Percentiles rank a stretch among this genome's conserved stretches.
These are phyloP conservation scores for Tapera naevia DNA, from an alignment of 2,797 vertebrate species.

Conservation along the genomic window DNA sequence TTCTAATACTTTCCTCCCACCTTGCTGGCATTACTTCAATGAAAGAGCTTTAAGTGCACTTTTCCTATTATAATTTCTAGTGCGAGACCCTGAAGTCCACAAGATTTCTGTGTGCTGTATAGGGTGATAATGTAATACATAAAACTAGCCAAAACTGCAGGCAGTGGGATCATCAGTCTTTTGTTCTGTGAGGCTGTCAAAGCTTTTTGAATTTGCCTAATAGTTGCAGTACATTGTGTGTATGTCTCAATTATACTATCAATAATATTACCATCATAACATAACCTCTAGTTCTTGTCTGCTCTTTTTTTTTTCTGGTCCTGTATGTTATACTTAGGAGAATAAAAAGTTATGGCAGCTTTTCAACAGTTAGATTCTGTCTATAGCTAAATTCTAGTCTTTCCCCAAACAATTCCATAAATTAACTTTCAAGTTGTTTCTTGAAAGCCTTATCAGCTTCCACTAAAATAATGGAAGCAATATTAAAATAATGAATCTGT, in stretches of 20 bases:
- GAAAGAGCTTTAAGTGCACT: not conserved
- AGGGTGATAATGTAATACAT: not conserved
- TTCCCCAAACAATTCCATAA: not conserved
- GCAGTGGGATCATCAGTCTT: not conserved
- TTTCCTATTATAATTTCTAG: not conserved
- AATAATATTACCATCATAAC: not conserved
- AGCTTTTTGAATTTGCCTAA: not conserved
- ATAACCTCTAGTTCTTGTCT: not conserved
- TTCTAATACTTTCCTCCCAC: not conserved
- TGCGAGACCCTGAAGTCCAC: not conserved
- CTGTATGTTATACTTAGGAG: not conserved
- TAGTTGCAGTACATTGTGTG: not conserved
- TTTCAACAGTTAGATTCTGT: constrained; percentile 6
- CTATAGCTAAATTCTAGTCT: not conserved
- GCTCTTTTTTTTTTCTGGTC: not conserved
- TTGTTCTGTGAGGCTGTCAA: not conserved
- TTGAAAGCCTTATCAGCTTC: constrained; percentile 28
- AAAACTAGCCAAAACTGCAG: not conserved
- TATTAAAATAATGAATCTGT: constrained; percentile 37
- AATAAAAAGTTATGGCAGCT: not conserved
- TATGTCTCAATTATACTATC: not conserved
- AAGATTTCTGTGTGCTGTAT: not conserved
- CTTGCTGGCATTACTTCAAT: not conserved
- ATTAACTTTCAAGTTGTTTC: constrained; percentile 23
- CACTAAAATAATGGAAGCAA: constrained; percentile 62